Evolutionary conservation across 1,140 invertebrate species (phyloP).

Genomic region (Tetraneura akinire): DNA sequence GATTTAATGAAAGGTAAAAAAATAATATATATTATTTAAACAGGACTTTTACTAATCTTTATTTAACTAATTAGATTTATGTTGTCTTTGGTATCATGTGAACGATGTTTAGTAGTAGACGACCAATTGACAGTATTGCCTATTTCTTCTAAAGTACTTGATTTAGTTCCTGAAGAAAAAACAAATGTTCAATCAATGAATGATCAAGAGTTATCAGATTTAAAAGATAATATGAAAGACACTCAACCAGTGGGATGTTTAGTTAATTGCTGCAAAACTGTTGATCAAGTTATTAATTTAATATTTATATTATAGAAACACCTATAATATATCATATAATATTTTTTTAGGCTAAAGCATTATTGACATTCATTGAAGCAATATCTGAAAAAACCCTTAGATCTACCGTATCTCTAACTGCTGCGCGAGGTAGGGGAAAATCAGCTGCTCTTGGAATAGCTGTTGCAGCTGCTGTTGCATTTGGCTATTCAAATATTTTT

Average conservation of each 20-base stretch:
- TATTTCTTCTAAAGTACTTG: constrained; percentile 79
- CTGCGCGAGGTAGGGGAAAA: constrained; percentile 95
- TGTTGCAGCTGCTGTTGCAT: constrained; percentile 80
- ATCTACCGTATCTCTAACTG: constrained; percentile 92
- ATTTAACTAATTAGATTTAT: constrained; percentile 70
- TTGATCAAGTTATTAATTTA: constrained; percentile 74
- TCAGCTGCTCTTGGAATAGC: constrained; percentile 96
- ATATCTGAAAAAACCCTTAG: constrained; percentile 90
- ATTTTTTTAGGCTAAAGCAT: constrained; percentile 71
- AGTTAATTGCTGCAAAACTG: constrained; percentile 88
- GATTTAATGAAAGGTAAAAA: constrained; percentile 93
- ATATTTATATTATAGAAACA: neutral
- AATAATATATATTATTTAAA: neutral
- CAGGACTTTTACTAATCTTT: neutral
- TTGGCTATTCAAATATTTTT: constrained; percentile 97
- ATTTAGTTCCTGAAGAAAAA: constrained; percentile 71
- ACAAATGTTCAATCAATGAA: constrained; percentile 58
- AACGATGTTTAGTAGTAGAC: constrained; percentile 88
- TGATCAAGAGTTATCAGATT: constrained; percentile 66
- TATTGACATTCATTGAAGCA: constrained; percentile 92
- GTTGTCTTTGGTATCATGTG: constrained; percentile 84
- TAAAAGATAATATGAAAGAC: constrained; percentile 80
- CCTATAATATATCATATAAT: neutral
- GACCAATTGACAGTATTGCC: constrained; percentile 91
- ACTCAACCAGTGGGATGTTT: constrained; percentile 88